Conservation (phyloP, 37 sponge, comb jelly and placozoan genomes). For the Amphimedon queenslandica region DNA sequence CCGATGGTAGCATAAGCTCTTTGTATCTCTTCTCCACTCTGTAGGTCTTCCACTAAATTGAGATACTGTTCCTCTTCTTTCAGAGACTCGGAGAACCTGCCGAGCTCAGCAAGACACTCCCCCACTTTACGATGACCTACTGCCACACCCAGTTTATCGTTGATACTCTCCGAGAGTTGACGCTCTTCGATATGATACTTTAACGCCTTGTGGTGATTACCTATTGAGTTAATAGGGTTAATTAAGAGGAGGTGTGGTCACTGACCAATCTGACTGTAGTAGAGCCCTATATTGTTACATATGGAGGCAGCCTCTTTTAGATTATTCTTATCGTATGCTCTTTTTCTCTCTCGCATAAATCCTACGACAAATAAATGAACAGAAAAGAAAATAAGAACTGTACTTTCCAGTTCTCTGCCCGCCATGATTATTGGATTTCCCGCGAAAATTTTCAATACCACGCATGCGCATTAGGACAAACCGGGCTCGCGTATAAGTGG, state of each 20-base stretch:
- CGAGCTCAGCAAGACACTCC: conserved; percentile 79
- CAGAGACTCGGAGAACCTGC: conserved; percentile 69
- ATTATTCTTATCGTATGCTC: background rate
- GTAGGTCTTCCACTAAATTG: conserved; percentile 38
- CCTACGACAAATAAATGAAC: background rate
- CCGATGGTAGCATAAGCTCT: conserved; percentile 90
- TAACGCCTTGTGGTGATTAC: conserved; percentile 52
- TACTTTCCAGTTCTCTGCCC: background rate
- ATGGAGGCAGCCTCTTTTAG: conserved; percentile 3
- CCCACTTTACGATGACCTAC: conserved; percentile 89
- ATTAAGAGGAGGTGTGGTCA: no score
- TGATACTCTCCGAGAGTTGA: conserved; percentile 54
- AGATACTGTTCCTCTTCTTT: conserved; percentile 73
- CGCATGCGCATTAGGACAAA: background rate
- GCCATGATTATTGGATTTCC: background rate
- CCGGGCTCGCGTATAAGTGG: background rate
- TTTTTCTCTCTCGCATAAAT: background rate
- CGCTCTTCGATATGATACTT: conserved; percentile 72
- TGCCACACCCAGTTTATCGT: conserved; percentile 63
- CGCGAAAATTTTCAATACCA: no score
- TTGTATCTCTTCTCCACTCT: conserved; percentile 80
- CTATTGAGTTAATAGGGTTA: no score
- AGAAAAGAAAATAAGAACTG: background rate
- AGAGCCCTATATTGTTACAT: conserved; percentile 87
- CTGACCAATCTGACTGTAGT: conserved; percentile 43